Evolutionary conservation across 2,113 vertebrate genomes (phyloP), one percentile per base, ranked within the genome.

Genomic region (Acinonyx jubatus): DNA sequence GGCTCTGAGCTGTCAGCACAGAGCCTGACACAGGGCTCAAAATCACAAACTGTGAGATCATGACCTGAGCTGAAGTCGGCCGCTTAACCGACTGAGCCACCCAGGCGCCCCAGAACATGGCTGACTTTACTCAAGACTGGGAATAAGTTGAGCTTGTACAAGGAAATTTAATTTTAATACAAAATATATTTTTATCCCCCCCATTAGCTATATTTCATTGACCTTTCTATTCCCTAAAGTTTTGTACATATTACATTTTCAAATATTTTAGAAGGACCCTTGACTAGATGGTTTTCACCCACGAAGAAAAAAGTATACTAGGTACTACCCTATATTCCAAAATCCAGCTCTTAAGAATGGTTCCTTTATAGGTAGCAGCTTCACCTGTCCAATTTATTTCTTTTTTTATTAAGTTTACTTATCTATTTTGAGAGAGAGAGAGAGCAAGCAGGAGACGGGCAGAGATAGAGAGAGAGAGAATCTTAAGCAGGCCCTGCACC

Each of bases 261-360:
- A 76, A 86, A 66, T 86, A 63, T 66, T 76, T 86, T 25, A 45
- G 78, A 74, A 66, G n/a, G 45, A 78, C 18, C 14, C 19, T 63
- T 78, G 25, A 86, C 27, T 66, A 55, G n/a, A 87, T 27, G 19
- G 36, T 68, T 86, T 86, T 86, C 71, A 87, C 61, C 78, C 45
- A 57, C 31, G 57, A 94, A 87, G 48, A 78, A 57, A 36, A 79
- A 15, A 78, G 11, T 85, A 79, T 33, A 68, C 41, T 66, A 52
- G 21, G 65, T 31, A 91, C 16, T 68, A 48, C 7, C 61, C 57
- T 73, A 55, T 36, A 85, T 41, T 41, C n/a, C 61, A 79, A 27
- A 93, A 65, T 19, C 12, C 27, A 78, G 33, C 61, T 86, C 33
- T 41, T 86, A 45, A 79, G 82, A 86, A 38, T 18, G 13, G n/a